Conservation (phyloP, 2,888 invertebrate genomes). For the Rhaphigaster nebulosa region DNA sequence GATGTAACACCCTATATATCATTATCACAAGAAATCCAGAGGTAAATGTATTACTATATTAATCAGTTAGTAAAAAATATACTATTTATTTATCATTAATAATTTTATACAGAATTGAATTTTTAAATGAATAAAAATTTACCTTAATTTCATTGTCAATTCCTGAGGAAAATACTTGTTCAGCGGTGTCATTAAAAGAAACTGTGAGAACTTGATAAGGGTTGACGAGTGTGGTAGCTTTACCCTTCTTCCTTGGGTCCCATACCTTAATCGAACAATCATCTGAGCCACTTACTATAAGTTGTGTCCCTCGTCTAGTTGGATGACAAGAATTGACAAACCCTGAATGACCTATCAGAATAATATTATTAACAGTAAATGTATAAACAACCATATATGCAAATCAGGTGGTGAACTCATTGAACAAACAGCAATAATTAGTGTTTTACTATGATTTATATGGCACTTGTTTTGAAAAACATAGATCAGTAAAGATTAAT, state of each 20-base stretch:
- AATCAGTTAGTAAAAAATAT: too few species aligned
- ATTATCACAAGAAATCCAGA: too few species aligned
- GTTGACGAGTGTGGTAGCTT: slow-evolving; percentile 78
- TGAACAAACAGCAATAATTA: not conserved
- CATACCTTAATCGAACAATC: slow-evolving; percentile 93
- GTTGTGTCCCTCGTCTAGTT: slow-evolving; percentile 89
- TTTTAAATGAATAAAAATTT: slow-evolving; percentile 70
- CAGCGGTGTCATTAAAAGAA: slow-evolving; percentile 94
- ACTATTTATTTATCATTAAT: not conserved
- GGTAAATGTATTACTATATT: too few species aligned
- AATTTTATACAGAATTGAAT: not conserved
- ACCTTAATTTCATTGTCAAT: slow-evolving; percentile 96
- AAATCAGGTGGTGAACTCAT: not conserved
- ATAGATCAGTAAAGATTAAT: too few species aligned
- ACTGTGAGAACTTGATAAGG: slow-evolving; percentile 84
- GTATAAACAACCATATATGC: not conserved
- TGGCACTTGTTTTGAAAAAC: too few species aligned
- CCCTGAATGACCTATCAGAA: slow-evolving; percentile 70
- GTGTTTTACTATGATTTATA: too few species aligned
- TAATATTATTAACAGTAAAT: not conserved
- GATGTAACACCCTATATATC: too few species aligned
- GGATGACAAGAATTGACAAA: slow-evolving; percentile 75
- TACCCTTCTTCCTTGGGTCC: slow-evolving; percentile 92
- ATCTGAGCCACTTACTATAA: slow-evolving; percentile 94
- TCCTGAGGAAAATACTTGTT: slow-evolving; percentile 94